Conservation (phyloP, 2,888 invertebrate genomes). For the Philopedon plagiatum region DNA sequence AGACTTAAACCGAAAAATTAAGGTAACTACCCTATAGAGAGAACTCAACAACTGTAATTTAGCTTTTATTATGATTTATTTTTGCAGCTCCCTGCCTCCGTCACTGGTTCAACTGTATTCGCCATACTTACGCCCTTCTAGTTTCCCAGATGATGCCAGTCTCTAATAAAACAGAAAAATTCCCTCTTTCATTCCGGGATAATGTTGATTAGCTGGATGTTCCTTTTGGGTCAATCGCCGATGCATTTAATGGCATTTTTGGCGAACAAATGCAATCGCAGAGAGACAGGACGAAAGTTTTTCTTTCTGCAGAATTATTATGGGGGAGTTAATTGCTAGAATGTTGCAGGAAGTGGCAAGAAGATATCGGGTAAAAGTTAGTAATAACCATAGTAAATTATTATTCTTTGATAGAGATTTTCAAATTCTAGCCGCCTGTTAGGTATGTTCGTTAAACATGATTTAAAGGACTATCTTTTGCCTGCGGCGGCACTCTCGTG, state of each 20-base stretch:
- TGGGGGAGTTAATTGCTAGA: neutral
- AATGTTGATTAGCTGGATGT: conserved; percentile 46
- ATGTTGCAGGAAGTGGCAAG: neutral
- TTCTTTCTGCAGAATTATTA: neutral
- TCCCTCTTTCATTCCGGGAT: conserved; percentile 36
- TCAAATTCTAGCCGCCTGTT: too few relatives aligned
- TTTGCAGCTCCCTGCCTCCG: neutral
- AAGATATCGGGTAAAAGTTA: too few relatives aligned
- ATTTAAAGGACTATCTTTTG: too few relatives aligned
- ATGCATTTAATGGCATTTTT: conserved; percentile 45
- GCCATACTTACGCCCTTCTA: conserved; percentile 2
- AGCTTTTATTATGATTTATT: too few relatives aligned
- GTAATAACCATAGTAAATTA: too few relatives aligned
- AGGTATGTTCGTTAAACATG: too few relatives aligned
- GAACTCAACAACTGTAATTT: too few relatives aligned
- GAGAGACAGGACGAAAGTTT: conserved; percentile 6
- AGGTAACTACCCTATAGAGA: too few relatives aligned
- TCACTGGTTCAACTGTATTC: neutral
- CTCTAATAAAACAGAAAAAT: conserved; percentile 46
- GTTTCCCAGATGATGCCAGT: conserved; percentile 36
- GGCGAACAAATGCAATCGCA: conserved; percentile 27
- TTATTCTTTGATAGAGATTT: too few relatives aligned
- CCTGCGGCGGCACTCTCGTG: too few relatives aligned
- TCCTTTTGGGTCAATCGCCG: conserved; percentile 37
- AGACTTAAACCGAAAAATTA: too few relatives aligned